phyloP scores from a whole-genome alignment of 1,140 invertebrate genomes.

The Brachionus rotundiformis region DNA sequence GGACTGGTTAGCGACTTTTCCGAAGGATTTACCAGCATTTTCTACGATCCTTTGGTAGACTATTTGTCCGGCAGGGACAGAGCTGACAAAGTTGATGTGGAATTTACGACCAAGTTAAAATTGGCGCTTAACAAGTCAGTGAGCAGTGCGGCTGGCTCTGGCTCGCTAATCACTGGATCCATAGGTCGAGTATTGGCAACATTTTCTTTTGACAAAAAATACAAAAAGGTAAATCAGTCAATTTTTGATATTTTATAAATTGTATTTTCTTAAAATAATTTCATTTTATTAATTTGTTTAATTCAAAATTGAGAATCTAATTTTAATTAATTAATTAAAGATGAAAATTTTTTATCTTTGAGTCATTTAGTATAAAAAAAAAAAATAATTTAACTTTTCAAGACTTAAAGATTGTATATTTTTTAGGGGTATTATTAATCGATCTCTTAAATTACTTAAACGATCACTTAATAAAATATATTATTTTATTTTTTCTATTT shows the following conservation, averaged over 20 bases:
- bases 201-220: slow-evolving; percentile 64
- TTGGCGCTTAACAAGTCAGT: background rate
- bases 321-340: too few relatives aligned
- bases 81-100: background rate
- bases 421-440: too few relatives aligned
- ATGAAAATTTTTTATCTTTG: too few relatives aligned
- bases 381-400: too few relatives aligned
- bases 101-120: background rate
- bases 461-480: too few relatives aligned
- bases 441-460: too few relatives aligned
- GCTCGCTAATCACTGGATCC: slow-evolving; percentile 61
- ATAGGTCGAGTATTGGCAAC: slow-evolving; percentile 62
- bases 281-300: background rate
- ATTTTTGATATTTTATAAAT: too few relatives aligned
- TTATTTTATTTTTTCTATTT: too few relatives aligned
- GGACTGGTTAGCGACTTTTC: slow-evolving; percentile 64
- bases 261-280: background rate
- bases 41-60: slow-evolving; percentile 27
- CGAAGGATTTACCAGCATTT: slow-evolving; percentile 54
- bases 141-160: slow-evolving; percentile 62
- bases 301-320: background rate
- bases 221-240: slow-evolving; percentile 63
- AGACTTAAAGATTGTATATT: too few relatives aligned
- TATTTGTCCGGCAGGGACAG: background rate
- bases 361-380: too few relatives aligned